Evolutionary conservation across 2,797 vertebrate species (phyloP), one percentile per base, ranked within the genome.

Genomic region (Echeneis naucrates): DNA sequence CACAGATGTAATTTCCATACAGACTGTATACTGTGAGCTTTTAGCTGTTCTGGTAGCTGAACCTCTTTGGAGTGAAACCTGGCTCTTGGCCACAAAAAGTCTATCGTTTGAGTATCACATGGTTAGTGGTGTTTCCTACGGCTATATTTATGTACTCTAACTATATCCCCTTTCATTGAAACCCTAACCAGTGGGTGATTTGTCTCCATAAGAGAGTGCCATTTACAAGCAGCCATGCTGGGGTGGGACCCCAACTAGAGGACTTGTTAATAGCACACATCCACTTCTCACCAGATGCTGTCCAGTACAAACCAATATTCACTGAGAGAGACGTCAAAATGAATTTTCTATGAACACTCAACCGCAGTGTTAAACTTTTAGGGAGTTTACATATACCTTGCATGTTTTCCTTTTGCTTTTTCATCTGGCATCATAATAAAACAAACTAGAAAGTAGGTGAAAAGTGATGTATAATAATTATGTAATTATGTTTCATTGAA

Each of bases 181-280:
- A 90, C 85, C 76, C 78, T 77, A 88, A 90, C 88, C 91, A 90
- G 88, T 76, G 92, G 91, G 79, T 75, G 83, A 91, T 92, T 90
- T 92, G 88, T 94, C 91, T 91, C 90, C 86, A 90, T 90, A 92
- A 92, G 91, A 93, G 88, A 88, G 85, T 87, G 63, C 89, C 92
- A 93, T 94, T 94, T 94, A 93, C 93, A 92, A 92, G 93, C 85
- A 92, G 89, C 86, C 93, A 80, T 91, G 93, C 93, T 93, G 92
- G 87, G 92, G 91, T 82, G 88, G 92, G 92, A 90, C 93, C 85
- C 81, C 85, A 68, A 91, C 88, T 78, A 82, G 90, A 89, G 88
- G 82, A 89, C 91, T 93, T 88, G 90, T 92, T 93, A 94, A 93
- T 91, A 92, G 86, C 88, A 87, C 89, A 87, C 85, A 92, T 94